A percentile compares a stretch with the other conserved stretches of the same genome.
phyloP scores from a whole-genome alignment of 2,797 vertebrate genomes.

The Smutsia temminckii region DNA sequence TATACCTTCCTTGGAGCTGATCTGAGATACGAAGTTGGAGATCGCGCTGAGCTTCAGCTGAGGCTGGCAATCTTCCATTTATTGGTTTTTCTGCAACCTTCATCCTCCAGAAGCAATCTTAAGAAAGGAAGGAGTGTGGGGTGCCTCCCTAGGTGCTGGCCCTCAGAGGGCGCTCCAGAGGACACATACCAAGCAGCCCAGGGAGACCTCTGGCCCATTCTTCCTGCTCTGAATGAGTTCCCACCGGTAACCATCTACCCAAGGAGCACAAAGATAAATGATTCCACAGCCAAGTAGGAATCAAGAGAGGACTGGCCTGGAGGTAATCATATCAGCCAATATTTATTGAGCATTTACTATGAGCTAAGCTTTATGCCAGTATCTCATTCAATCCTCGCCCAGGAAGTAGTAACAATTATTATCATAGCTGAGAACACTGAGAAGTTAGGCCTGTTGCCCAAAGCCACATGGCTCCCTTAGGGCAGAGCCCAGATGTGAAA shows the following conservation, averaged over 20 bases:
- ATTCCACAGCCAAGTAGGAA: not conserved
- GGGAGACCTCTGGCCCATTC: not conserved
- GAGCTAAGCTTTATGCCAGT: not conserved
- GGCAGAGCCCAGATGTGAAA: not conserved
- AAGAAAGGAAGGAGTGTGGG: not conserved
- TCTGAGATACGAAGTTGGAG: not conserved
- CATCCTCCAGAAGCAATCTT: not conserved
- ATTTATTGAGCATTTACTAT: not conserved
- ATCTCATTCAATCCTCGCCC: not conserved
- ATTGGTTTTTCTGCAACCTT: not conserved
- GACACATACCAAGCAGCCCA: fast-evolving
- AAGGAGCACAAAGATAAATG: not conserved
- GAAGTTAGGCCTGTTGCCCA: not conserved
- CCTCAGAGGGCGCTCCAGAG: not conserved
- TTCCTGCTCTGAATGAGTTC: not conserved
- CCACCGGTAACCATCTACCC: not conserved
- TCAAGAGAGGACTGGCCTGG: not conserved
- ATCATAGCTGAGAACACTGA: not conserved
- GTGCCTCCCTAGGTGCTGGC: not conserved
- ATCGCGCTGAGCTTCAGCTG: not conserved
- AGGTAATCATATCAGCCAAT: fast-evolving
- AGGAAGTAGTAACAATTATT: not conserved
- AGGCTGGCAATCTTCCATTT: not conserved
- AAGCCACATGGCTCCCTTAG: not conserved
- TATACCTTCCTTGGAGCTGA: not conserved